Conservation (phyloP, 2,113 vertebrate species). For the Dasypus novemcinctus region DNA sequence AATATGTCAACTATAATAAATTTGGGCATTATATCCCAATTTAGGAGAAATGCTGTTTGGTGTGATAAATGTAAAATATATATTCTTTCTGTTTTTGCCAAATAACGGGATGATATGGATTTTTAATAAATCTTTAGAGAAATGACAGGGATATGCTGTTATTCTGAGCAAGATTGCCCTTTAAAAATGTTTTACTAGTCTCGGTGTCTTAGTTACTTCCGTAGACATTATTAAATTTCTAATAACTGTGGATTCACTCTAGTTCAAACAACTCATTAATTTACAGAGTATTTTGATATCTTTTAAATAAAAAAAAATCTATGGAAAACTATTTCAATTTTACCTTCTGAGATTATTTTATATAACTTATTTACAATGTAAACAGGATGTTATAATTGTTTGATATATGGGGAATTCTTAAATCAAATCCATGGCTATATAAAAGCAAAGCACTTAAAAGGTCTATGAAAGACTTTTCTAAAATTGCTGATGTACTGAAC, state of each 20-base stretch:
- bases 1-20: neutral
- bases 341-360: neutral
- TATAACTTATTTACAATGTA: neutral
- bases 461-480: neutral
- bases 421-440: neutral
- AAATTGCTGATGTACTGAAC: neutral
- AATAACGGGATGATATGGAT: neutral
- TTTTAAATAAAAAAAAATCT: neutral
- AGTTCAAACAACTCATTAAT: neutral
- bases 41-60: neutral
- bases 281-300: neutral
- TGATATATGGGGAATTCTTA: neutral
- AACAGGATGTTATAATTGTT: neutral
- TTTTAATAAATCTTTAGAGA: neutral
- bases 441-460: neutral
- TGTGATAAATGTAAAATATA: neutral
- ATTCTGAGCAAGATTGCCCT: neutral
- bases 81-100: neutral
- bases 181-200: neutral
- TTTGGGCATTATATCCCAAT: neutral
- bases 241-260: neutral
- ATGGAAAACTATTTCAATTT: neutral
- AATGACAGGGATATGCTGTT: neutral
- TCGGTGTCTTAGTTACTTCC: neutral
- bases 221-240: neutral